Conservation (phyloP, 2,888 invertebrate genomes). For the Euzetes globulus region DNA sequence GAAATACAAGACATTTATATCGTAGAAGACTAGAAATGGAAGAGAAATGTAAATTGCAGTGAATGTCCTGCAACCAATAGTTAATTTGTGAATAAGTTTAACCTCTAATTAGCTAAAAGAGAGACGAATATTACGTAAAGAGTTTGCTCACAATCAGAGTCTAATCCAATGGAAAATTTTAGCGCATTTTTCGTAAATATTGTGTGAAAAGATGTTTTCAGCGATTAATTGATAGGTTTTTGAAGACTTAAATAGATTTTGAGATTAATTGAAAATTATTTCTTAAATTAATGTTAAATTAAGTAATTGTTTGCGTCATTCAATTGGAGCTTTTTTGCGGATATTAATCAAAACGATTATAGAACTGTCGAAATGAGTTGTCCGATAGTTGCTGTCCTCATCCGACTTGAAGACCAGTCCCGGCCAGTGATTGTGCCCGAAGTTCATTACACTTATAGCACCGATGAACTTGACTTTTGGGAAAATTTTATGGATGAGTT, state of each 20-base stretch:
- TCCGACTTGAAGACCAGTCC: background rate
- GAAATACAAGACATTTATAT: background rate
- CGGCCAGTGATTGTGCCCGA: conserved; percentile 16
- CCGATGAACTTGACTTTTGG: conserved; percentile 6
- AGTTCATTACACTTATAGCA: conserved; percentile 7
- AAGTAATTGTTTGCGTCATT: background rate
- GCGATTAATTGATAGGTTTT: no score
- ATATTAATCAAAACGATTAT: conserved; percentile 9
- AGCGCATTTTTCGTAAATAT: background rate
- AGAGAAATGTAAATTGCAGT: background rate
- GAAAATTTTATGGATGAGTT: conserved; percentile 3
- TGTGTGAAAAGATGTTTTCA: background rate
- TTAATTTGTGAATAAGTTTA: no score
- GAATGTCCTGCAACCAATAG: no score
- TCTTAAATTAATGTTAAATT: no score
- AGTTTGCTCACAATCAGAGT: background rate
- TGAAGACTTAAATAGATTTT: no score
- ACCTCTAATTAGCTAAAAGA: background rate
- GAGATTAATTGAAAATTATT: no score
- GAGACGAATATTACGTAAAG: background rate
- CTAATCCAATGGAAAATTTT: background rate
- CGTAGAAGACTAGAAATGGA: background rate
- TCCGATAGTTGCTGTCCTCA: conserved; percentile 18
- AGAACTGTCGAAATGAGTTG: conserved; percentile 17
- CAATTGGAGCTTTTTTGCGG: background rate